A percentile compares a stretch with the other conserved stretches of the same genome.
Evolutionary conservation across 2,888 invertebrate species (phyloP).

Genomic region (Teinopalpus imperialis): DNA sequence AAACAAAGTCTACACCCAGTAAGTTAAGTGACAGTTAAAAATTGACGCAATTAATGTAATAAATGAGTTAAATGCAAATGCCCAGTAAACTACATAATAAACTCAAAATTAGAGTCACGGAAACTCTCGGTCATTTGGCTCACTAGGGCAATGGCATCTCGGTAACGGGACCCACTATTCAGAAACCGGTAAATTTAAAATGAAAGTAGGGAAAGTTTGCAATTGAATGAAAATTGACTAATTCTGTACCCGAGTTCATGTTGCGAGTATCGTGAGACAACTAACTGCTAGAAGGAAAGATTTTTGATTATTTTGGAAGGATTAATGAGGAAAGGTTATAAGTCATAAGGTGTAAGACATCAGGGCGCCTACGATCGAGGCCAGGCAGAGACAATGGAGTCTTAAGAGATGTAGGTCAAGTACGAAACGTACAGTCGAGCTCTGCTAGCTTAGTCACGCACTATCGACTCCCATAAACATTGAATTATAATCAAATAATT

Average conservation of each 20-base stretch:
- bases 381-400: slow-evolving; percentile 65
- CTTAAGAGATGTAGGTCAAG: slow-evolving; percentile 73
- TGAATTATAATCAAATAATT: slow-evolving; percentile 2
- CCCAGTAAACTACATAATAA: slow-evolving; percentile 14
- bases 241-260: slow-evolving; percentile 12
- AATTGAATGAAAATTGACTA: slow-evolving; percentile 46
- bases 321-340: slow-evolving; percentile 32
- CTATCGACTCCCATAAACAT: slow-evolving; percentile 30
- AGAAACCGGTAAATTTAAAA: slow-evolving; percentile 58
- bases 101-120: slow-evolving; percentile 27
- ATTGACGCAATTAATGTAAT: slow-evolving; percentile 9
- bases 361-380: slow-evolving; percentile 51
- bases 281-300: slow-evolving; percentile 10
- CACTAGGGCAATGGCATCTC: slow-evolving; percentile 58
- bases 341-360: slow-evolving; percentile 46
- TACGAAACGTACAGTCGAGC: slow-evolving; percentile 54
- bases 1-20: background rate
- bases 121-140: slow-evolving; percentile 56
- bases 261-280: slow-evolving; percentile 3
- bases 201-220: slow-evolving; percentile 75
- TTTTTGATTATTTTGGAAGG: slow-evolving; percentile 24
- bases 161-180: slow-evolving; percentile 63
- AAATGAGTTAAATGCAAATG: slow-evolving; percentile 13
- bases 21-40: slow-evolving; percentile 2
- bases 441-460: slow-evolving; percentile 51